Evolutionary conservation across 1,140 invertebrate genomes (phyloP).

Genomic region (Adelges cooleyi): DNA sequence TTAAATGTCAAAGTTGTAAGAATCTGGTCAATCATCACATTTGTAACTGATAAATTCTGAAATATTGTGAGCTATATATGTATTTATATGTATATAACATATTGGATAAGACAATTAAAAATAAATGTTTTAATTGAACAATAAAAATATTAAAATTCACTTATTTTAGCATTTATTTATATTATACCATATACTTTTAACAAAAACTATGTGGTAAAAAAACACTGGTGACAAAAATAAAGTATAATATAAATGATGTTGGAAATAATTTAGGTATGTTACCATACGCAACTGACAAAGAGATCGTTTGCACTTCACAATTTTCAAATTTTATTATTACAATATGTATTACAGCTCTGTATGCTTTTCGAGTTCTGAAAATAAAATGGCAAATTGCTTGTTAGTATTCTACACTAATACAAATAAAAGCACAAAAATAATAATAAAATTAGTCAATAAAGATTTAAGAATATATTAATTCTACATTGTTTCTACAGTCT

Average conservation of each 20-base stretch:
- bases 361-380: not conserved
- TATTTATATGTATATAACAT: no score
- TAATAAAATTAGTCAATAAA: no score
- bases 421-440: no score
- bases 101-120: no score
- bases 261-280: not conserved
- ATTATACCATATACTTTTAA: no score
- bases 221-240: no score
- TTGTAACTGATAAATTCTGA: slow-evolving; percentile 21
- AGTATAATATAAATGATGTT: not conserved
- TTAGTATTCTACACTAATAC: no score
- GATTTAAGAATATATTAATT: no score
- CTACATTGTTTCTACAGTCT: no score
- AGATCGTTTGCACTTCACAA: slow-evolving; percentile 15
- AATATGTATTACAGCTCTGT: slow-evolving; percentile 6
- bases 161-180: not conserved
- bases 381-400: not conserved
- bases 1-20: slow-evolving; percentile 72
- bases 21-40: slow-evolving; percentile 32
- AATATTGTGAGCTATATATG: not conserved
- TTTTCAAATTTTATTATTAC: slow-evolving; percentile 5
- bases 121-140: no score
- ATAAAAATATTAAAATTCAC: not conserved
- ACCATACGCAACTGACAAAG: not conserved
- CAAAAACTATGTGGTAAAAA: no score